A percentile compares a stretch with the other conserved stretches of the same genome.
These are phyloP conservation scores for Eptesicus fuscus DNA, from an alignment of 2,113 vertebrate genomes.

Conservation along the genomic window DNA sequence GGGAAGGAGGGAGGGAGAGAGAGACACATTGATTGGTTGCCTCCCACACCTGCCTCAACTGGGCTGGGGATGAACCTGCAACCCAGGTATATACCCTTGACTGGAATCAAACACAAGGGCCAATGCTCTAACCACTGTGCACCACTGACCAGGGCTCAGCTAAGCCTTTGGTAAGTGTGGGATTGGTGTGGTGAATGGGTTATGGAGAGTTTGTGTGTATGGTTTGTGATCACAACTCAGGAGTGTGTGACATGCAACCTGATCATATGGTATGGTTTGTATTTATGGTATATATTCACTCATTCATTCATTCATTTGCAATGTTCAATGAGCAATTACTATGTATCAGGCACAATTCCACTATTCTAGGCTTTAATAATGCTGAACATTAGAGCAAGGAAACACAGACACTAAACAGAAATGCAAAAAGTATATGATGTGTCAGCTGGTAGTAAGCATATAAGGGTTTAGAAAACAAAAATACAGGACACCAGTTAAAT, in stretches of 20 bases:
- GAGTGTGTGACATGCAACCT: not conserved
- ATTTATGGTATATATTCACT: not conserved
- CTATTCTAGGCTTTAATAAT: not conserved
- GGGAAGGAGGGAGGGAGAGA: too few species aligned
- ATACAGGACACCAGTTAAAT: not conserved
- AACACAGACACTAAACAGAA: not conserved
- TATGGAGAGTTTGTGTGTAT: not conserved
- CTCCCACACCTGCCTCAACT: too few species aligned
- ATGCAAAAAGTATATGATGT: not conserved
- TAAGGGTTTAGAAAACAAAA: not conserved
- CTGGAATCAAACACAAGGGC: too few species aligned
- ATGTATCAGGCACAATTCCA: not conserved
- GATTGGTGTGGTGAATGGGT: accelerated
- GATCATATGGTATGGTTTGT: not conserved
- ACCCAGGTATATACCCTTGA: too few species aligned
- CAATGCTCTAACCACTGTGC: too few species aligned
- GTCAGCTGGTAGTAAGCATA: not conserved
- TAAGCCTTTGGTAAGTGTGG: not conserved
- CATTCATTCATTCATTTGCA: not conserved
- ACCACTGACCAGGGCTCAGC: too few species aligned
- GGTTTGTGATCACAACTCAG: not conserved
- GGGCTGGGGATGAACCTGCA: too few species aligned
- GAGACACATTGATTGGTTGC: too few species aligned
- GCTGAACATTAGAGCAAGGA: not conserved
- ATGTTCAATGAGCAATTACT: not conserved